Evolutionary conservation across 2,797 vertebrate species (phyloP), one percentile per base, ranked within the genome.

Genomic region (Molossus alvarezi): DNA sequence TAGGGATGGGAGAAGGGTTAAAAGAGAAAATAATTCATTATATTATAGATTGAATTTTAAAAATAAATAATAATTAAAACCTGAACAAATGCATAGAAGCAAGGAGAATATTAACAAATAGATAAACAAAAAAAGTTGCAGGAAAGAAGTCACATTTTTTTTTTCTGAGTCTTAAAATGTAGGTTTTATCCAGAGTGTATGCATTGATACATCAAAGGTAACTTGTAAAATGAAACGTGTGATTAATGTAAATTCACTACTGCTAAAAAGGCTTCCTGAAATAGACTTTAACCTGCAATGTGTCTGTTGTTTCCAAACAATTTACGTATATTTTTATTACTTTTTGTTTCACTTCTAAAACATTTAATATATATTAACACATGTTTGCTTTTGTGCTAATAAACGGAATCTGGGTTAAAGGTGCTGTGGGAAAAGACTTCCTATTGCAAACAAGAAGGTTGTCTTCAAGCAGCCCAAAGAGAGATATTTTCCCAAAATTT

Each of bases 401-500:
- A 83, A 20, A 71, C 23, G 7, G 37, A 91, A 71, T 88, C 17
- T 76, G 25, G 58, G 6, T 53, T 91, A 94, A 96, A 86, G 25
- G 20, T 71, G 41, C 20, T 71, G 64, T 90, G 48, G n/a, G 57
- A 95, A 95, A 75, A 27, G 48, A 21, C 27, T 96, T 55, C 33
- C 13, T 73, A 33, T 83, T 65, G 3, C 55, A 64, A 96, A 37
- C 3, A 91, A 91, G 9, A 79, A 29, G 72, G 33, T 67, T 25
- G 27, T 23, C 29, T 67, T 85, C 21, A 89, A 75, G 25, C 0
- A 88, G 45, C 20, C 21, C 13, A 58, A 57, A 76, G 67, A 55
- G 69, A 97, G 17, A 0, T 27, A 85, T 95, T 90, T 15, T 80
- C 67, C 18, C 41, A 85, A 87, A 97, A 73, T 89, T 6, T 48